Evolutionary conservation across 2,113 vertebrate species (phyloP).

Genomic region (Dipodomys merriami): DNA sequence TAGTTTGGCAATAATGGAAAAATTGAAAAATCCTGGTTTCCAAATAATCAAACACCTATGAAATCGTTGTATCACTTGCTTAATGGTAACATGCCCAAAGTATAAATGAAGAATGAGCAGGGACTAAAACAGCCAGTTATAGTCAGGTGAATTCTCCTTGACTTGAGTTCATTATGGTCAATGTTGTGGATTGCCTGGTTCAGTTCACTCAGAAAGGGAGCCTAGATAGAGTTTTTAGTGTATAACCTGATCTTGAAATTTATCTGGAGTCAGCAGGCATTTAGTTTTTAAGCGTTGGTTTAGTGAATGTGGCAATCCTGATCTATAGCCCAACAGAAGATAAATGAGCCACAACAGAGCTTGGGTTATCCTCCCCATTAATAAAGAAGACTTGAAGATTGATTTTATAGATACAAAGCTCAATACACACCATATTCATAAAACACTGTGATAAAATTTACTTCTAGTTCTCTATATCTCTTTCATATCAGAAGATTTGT

Average conservation of each 20-base stretch:
- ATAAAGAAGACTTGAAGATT: neutral
- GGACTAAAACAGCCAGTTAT: neutral
- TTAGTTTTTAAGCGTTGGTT: constrained; percentile 5
- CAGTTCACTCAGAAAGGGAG: neutral
- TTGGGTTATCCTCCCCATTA: neutral
- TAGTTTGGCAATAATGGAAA: constrained; percentile 44
- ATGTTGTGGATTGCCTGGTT: neutral
- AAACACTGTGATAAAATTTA: neutral
- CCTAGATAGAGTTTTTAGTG: neutral
- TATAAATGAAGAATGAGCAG: constrained; percentile 62
- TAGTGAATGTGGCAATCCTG: neutral
- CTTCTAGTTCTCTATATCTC: neutral
- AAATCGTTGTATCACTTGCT: constrained; percentile 34
- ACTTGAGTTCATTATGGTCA: neutral
- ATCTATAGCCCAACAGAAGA: neutral
- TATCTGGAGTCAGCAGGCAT: neutral
- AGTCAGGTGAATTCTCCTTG: constrained; percentile 26
- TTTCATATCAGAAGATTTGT: constrained; percentile 15
- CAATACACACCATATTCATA: neutral
- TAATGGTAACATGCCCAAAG: constrained; percentile 46
- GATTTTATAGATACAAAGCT: neutral
- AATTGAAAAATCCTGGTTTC: constrained; percentile 63
- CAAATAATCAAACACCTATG: constrained; percentile 48
- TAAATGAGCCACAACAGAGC: neutral
- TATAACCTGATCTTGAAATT: neutral